Conservation (phyloP, 2,113 vertebrate species). For the Grantiella picta region DNA sequence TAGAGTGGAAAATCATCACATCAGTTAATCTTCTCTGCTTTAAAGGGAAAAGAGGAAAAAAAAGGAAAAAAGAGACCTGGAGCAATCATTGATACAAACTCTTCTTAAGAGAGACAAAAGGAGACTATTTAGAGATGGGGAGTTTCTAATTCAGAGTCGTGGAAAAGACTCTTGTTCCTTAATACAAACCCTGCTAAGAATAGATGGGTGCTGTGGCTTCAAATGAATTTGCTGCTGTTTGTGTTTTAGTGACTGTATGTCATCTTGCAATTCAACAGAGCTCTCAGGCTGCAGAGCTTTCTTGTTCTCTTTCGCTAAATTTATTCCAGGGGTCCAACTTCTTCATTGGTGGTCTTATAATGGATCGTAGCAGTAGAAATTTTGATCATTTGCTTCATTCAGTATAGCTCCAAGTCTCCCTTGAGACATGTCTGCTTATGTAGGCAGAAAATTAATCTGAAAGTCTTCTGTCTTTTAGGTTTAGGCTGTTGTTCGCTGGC, state of each 20-base stretch:
- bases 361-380: not conserved
- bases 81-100: rapidly evolving
- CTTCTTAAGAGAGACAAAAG: not conserved
- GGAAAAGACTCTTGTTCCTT: not conserved
- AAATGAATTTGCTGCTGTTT: not conserved
- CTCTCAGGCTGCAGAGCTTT: not conserved
- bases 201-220: not conserved
- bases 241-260: not conserved
- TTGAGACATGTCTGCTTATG: not conserved
- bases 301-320: not conserved
- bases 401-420: not conserved
- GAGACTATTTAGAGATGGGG: not conserved
- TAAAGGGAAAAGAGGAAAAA: not conserved
- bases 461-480: not conserved
- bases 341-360: not conserved
- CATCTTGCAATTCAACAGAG: not conserved
- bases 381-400: not conserved
- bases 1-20: not conserved
- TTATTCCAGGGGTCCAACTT: not conserved
- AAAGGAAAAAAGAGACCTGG: not conserved
- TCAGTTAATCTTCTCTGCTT: not conserved
- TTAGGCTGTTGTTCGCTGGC: not conserved
- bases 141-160: not conserved
- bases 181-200: not conserved
- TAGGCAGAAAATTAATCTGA: not conserved